Percentiles rank a stretch among this genome's conserved stretches.
phyloP scores from a whole-genome alignment of 2,113 vertebrate species.

The Beaufortia kweichowensis region DNA sequence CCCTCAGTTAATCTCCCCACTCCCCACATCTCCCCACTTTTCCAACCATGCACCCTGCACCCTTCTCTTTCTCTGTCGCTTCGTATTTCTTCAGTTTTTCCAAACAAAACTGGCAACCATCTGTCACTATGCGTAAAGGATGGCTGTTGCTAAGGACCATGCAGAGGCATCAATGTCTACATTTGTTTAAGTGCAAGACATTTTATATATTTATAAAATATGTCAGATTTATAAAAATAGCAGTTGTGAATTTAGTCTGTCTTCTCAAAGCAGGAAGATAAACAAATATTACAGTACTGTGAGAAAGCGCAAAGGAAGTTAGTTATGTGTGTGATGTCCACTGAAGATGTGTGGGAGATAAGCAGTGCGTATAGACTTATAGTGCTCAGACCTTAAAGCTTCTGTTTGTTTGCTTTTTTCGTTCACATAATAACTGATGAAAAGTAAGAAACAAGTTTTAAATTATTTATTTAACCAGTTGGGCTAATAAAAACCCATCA shows the following conservation, averaged over 20 bases:
- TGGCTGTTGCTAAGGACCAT: conserved; percentile 78
- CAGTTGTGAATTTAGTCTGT: not conserved
- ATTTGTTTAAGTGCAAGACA: conserved; percentile 5
- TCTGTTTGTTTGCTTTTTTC: not conserved
- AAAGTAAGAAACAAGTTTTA: not conserved
- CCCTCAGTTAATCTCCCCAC: conserved; percentile 65
- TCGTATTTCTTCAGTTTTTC: conserved; percentile 55
- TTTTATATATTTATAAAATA: conserved; percentile 17
- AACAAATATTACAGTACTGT: not conserved
- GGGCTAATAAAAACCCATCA: not conserved
- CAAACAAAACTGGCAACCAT: conserved; percentile 80
- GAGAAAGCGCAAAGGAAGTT: not conserved
- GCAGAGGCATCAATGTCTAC: conserved; percentile 58
- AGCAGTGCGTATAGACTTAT: not conserved
- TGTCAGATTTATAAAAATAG: not conserved
- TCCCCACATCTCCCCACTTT: conserved; percentile 50
- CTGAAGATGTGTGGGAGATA: not conserved
- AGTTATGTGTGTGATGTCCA: conserved; percentile 16
- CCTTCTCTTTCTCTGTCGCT: conserved; percentile 38
- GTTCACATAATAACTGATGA: not conserved
- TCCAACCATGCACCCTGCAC: conserved; percentile 55
- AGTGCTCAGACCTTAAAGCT: not conserved
- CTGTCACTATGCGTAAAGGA: conserved; percentile 74
- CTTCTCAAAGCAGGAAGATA: not conserved
- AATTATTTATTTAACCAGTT: too few species aligned